A percentile compares a stretch with the other conserved stretches of the same genome.
Conservation (phyloP, 23 tunicate species). For the Aplidium turbinatum region DNA sequence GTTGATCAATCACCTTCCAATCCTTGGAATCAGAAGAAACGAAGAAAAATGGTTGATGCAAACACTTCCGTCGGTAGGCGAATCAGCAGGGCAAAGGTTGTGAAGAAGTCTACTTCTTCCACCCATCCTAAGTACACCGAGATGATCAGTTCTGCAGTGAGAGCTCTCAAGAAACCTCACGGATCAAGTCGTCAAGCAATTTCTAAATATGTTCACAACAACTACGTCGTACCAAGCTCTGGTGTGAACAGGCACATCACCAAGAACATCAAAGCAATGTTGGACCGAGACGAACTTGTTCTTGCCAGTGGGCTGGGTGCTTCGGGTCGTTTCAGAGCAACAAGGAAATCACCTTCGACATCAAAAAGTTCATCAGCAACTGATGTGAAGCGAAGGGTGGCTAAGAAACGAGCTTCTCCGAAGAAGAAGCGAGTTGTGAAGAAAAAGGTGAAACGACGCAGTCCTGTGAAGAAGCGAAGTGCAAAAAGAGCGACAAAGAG, state of each 20-base stretch:
- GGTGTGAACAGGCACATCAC: conserved; percentile 35
- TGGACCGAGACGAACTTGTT: conserved; percentile 38
- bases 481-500: conserved; percentile 36
- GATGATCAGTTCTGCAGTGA: conserved; percentile 74
- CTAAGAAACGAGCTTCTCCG: conserved; percentile 41
- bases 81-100: too few species aligned
- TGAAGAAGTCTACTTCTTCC: conserved; percentile 19
- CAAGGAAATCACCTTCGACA: conserved; percentile 22
- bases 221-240: conserved; percentile 35
- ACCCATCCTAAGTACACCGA: conserved; percentile 68
- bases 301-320: conserved; percentile 80
- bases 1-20: too few species aligned
- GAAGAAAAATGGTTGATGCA: too few species aligned
- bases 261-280: conserved; percentile 64
- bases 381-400: not conserved
- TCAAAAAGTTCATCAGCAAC: not conserved
- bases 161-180: conserved; percentile 50
- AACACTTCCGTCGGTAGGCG: too few species aligned
- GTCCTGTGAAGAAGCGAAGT: conserved; percentile 46
- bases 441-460: conserved; percentile 28
- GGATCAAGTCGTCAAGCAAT: conserved; percentile 86
- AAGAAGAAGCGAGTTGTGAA: conserved; percentile 27
- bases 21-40: too few species aligned
- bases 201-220: conserved; percentile 53
- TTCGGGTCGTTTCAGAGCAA: conserved; percentile 59